These are phyloP conservation scores for Papilio gigon DNA, from an alignment of 2,888 invertebrate genomes.

Conservation along the genomic window DNA sequence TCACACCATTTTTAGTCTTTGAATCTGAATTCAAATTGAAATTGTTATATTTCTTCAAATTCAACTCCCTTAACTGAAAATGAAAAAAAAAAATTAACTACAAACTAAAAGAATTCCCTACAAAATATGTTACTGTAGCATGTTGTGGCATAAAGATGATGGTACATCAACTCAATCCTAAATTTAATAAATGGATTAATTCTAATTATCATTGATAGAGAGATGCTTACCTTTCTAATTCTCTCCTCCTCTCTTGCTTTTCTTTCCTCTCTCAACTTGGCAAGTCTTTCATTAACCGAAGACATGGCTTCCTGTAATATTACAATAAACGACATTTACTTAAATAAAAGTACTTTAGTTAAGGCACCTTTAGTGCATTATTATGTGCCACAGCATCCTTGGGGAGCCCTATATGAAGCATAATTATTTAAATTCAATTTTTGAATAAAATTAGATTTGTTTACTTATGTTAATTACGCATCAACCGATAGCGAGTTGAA, in stretches of 20 bases:
- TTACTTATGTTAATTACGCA: too few relatives aligned
- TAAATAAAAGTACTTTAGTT: conserved; percentile 13
- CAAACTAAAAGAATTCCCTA: not conserved
- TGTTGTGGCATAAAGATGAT: too few relatives aligned
- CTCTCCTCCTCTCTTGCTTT: conserved; percentile 70
- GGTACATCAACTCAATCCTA: too few relatives aligned
- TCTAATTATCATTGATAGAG: not conserved
- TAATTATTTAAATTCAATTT: too few relatives aligned
- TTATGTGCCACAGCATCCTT: too few relatives aligned
- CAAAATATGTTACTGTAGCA: not conserved
- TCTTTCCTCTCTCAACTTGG: conserved; percentile 67
- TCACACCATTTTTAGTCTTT: conserved; percentile 35
- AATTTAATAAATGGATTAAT: too few relatives aligned
- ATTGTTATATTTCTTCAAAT: conserved; percentile 67
- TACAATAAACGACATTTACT: not conserved
- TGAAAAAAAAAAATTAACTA: conserved; percentile 1
- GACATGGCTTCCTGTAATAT: conserved; percentile 47
- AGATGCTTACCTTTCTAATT: conserved; percentile 66
- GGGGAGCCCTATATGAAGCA: too few relatives aligned
- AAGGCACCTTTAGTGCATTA: too few relatives aligned
- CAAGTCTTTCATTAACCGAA: conserved; percentile 56
- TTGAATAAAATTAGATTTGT: too few relatives aligned
- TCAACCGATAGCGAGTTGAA: too few relatives aligned
- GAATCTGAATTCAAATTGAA: conserved; percentile 33
- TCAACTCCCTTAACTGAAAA: conserved; percentile 65